Conservation (phyloP, 2,797 vertebrate species). For the Acridotheres tristis region DNA sequence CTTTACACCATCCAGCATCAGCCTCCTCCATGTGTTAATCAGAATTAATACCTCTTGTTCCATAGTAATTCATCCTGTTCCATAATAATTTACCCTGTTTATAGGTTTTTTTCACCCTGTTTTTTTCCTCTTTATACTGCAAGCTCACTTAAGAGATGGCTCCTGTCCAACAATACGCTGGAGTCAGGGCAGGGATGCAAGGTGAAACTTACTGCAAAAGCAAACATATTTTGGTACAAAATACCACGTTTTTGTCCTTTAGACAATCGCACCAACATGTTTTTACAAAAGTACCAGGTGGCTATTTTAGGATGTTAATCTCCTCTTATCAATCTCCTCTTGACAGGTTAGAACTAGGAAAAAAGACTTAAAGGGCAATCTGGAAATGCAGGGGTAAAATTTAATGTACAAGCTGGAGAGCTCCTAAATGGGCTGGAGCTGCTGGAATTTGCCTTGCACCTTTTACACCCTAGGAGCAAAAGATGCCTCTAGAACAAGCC, state of each 20-base stretch:
- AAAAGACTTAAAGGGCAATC: neutral
- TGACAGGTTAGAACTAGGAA: neutral
- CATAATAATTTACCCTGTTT: neutral
- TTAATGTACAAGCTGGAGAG: neutral
- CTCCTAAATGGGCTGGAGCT: neutral
- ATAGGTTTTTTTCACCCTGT: too few species aligned
- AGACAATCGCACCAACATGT: fast-evolving
- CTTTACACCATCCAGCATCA: neutral
- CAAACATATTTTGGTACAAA: neutral
- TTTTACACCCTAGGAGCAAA: neutral
- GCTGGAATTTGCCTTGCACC: neutral
- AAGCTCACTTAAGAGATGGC: neutral
- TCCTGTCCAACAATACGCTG: neutral
- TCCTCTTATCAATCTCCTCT: neutral
- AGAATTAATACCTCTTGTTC: neutral
- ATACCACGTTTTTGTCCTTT: neutral
- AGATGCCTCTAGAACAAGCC: neutral
- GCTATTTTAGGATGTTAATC: neutral
- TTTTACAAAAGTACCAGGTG: neutral
- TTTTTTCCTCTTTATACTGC: neutral
- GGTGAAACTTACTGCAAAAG: neutral
- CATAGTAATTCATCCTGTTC: neutral
- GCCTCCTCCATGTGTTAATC: neutral
- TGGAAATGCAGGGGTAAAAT: neutral
- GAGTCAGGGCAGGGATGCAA: neutral